Evolutionary conservation across 2,888 invertebrate species (phyloP).

Genomic region (Conomelus anceps): DNA sequence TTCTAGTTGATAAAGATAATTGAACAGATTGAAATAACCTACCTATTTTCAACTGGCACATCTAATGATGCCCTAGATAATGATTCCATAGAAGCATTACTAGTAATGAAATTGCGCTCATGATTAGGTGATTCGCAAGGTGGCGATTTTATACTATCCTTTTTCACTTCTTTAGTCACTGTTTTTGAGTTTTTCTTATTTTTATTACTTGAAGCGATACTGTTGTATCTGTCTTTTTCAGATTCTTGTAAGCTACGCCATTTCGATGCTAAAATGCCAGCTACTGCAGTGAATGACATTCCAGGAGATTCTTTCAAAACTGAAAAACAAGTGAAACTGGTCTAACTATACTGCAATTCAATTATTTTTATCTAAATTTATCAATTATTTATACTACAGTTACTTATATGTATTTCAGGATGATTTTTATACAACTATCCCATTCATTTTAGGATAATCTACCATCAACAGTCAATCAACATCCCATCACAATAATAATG

Average conservation of each 20-base stretch:
- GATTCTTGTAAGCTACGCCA: constrained; percentile 42
- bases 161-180: not conserved
- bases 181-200: constrained; percentile 23
- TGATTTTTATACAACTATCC: too few species aligned
- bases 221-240: constrained; percentile 41
- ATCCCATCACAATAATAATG: too few species aligned
- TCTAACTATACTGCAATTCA: too few species aligned
- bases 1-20: too few species aligned
- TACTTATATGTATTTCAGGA: too few species aligned
- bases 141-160: not conserved
- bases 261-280: constrained; percentile 39
- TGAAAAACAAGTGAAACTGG: constrained; percentile 27
- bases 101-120: not conserved
- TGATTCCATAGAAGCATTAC: not conserved
- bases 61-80: not conserved
- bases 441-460: too few species aligned
- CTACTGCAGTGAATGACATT: constrained; percentile 41
- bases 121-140: not conserved
- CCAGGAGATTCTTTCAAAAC: constrained; percentile 33
- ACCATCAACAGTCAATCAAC: too few species aligned
- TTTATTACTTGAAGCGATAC: constrained; percentile 35
- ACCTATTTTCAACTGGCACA: not conserved
- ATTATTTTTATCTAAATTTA: too few species aligned
- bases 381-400: too few species aligned
- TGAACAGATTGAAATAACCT: not conserved